Evolutionary conservation across 2,797 vertebrate genomes (phyloP), one percentile per base, ranked within the genome.

Genomic region (Danio choprae): DNA sequence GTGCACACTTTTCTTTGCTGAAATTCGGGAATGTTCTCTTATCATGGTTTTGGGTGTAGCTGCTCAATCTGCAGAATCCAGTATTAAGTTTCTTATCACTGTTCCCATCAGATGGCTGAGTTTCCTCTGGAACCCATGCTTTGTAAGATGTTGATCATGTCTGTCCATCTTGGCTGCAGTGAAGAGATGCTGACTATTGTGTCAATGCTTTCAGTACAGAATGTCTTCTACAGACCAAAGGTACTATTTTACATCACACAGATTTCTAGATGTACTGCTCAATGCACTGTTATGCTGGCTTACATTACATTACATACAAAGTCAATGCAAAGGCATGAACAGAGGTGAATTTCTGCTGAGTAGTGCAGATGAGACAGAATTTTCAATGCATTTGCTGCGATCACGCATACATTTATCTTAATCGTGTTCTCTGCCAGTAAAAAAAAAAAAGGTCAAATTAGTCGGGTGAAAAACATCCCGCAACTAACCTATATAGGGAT

Each of bases 101-200:
- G 67, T 53, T 41, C 13, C n/a, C 22, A 10, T 6, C 87, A 99
- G 98, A 99, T 99, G 98, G 98, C 98, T 0, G 98, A 99, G 90
- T 99, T 99, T 83, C 98, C 98, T 40, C 89, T 99, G 93, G 98
- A 99, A 93, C 98, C 98, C 2, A 99, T 99, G 98, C 85, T 99
- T 86, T 99, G 98, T 84, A 99, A 99, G 93, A 99, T 99, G 98
- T 80, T 99, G 86, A 99, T 99, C 91, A 99, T 99, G 98, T 99
- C 98, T 0, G 98, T 99, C 70, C 98, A 99, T 9, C 90, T 99
- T 89, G 97, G 97, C 60, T 99, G 98, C 93, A 99, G 98, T 0
- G 97, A 99, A 77, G 98, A 99, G 88, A 99, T 99, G 98, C 64
- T 99, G 83, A 99, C 98, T 0, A 99, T 99, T 0, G 98, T 99